These are phyloP conservation scores for Meganola albula DNA, from an alignment of 2,888 invertebrate species.

Conservation along the genomic window DNA sequence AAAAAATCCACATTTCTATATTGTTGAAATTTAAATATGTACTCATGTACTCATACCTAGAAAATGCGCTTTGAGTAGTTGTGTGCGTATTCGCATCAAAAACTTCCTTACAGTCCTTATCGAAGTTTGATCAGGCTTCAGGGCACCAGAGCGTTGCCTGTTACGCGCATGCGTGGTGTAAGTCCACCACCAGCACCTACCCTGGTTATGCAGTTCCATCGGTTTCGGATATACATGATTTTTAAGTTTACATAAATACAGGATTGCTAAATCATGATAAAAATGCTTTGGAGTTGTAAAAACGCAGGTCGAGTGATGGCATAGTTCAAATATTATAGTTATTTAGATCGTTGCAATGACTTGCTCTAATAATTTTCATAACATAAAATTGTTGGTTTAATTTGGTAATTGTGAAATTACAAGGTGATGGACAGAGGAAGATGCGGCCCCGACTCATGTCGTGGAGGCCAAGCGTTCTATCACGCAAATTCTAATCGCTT, in stretches of 20 bases:
- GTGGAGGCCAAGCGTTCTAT: constrained; percentile 38
- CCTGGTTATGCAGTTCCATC: constrained; percentile 12
- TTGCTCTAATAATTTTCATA: constrained; percentile 21
- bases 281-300: too few relatives aligned
- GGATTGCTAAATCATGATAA: too few relatives aligned
- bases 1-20: too few relatives aligned
- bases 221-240: constrained; percentile 13
- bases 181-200: constrained; percentile 21
- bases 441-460: constrained; percentile 50
- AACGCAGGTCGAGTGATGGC: neutral
- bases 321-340: neutral
- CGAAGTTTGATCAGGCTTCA: constrained; percentile 35
- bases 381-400: constrained; percentile 20
- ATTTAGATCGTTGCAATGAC: constrained; percentile 4
- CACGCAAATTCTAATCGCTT: too few relatives aligned
- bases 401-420: too few relatives aligned
- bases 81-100: too few relatives aligned
- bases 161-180: constrained; percentile 35
- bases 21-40: too few relatives aligned
- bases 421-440: constrained; percentile 53
- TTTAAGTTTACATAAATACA: constrained; percentile 10
- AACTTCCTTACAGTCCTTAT: constrained; percentile 40
- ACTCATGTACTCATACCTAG: too few relatives aligned
- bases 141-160: constrained; percentile 43
- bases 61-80: too few relatives aligned